These are phyloP conservation scores for Horisme vitalbata DNA, from an alignment of 2,888 invertebrate genomes.

Conservation along the genomic window DNA sequence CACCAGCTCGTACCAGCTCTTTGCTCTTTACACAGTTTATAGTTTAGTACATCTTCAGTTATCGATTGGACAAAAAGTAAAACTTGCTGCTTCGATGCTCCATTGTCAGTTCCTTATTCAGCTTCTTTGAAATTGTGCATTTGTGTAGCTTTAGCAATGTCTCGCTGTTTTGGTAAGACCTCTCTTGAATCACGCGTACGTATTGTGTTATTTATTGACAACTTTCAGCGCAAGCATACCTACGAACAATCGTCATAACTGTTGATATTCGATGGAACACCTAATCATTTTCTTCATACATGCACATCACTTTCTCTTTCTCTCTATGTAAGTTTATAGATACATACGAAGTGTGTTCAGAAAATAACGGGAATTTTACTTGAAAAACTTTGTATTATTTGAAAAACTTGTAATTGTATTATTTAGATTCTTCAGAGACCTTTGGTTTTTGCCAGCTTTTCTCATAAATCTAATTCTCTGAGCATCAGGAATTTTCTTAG, in stretches of 20 bases:
- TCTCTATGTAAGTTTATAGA: too few species aligned
- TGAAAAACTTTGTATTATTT: too few species aligned
- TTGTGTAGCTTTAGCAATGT: conserved; percentile 19
- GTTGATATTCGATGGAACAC: conserved; percentile 3
- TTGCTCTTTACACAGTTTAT: conserved; percentile 57
- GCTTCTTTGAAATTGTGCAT: conserved; percentile 28
- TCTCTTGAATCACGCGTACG: conserved; percentile 12
- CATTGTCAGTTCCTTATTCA: conserved; percentile 31
- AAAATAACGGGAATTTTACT: too few species aligned
- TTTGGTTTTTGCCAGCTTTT: conserved; percentile 45
- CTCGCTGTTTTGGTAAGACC: conserved; percentile 20
- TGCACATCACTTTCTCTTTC: neutral
- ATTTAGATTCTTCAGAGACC: too few species aligned
- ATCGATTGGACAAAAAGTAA: conserved; percentile 46
- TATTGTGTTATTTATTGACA: conserved; percentile 18
- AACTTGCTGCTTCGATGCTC: conserved; percentile 30
- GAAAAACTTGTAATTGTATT: too few species aligned
- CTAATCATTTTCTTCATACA: neutral
- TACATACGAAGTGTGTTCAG: too few species aligned
- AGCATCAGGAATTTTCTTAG: conserved; percentile 55
- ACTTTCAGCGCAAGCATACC: conserved; percentile 5
- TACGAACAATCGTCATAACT: conserved; percentile 1
- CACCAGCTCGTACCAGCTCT: conserved; percentile 77
- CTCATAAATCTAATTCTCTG: conserved; percentile 45
- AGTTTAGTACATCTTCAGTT: conserved; percentile 42